Percentiles rank a stretch among this genome's conserved stretches.
Conservation (phyloP, 2,888 invertebrate genomes). For the Conus canariensis region DNA sequence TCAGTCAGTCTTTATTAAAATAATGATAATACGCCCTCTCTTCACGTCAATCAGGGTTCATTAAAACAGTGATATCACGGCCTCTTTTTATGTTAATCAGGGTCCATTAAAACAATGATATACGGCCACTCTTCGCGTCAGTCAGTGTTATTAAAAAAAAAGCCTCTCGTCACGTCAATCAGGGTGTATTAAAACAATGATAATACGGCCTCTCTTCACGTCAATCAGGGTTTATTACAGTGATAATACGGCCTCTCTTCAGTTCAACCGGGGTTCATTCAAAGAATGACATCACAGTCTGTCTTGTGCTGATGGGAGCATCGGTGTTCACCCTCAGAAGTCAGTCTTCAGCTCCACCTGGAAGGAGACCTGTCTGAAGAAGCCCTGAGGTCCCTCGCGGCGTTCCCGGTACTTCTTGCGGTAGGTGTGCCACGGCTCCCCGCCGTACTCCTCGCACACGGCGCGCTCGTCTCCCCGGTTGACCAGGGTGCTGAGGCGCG, state of each 20-base stretch:
- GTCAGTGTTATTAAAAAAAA: too few species aligned
- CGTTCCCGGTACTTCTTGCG: slow-evolving; percentile 48
- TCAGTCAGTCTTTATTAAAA: background rate
- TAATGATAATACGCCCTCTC: too few species aligned
- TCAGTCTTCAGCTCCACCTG: slow-evolving; percentile 46
- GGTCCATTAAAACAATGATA: background rate
- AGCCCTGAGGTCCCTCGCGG: slow-evolving; percentile 35
- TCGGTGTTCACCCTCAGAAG: background rate
- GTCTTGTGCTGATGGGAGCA: background rate
- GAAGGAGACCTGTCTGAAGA: slow-evolving; percentile 48
- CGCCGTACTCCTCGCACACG: slow-evolving; percentile 47
- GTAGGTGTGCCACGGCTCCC: slow-evolving; percentile 52
- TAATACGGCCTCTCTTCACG: too few species aligned
- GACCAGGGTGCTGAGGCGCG: slow-evolving; percentile 36
- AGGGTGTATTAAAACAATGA: too few species aligned
- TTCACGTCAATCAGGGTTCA: too few species aligned
- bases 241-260: too few species aligned
- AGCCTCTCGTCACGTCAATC: too few species aligned
- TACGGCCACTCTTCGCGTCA: too few species aligned
- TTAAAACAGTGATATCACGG: too few species aligned
- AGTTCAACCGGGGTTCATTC: too few species aligned
- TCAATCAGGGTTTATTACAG: too few species aligned
- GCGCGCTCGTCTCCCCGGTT: slow-evolving; percentile 44
- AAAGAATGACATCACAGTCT: background rate
- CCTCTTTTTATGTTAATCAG: background rate